Conservation (phyloP, 2,113 vertebrate species). For the Nycticorax nycticorax region DNA sequence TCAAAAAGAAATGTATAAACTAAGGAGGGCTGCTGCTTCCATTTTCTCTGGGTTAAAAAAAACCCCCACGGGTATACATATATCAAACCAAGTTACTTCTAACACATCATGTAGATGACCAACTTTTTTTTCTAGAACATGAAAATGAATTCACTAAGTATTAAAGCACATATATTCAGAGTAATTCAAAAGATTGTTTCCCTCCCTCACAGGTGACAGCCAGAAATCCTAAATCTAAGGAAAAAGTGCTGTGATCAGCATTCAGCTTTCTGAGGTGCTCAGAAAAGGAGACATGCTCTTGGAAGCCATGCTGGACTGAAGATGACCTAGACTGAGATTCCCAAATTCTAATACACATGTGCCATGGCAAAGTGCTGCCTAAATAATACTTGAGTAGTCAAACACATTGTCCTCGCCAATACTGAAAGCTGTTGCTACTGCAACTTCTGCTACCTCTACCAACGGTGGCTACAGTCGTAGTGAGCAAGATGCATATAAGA, state of each 20-base stretch:
- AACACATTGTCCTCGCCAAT: not conserved
- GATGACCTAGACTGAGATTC: not conserved
- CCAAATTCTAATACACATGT: not conserved
- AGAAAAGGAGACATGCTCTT: not conserved
- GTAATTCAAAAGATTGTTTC: not conserved
- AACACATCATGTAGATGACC: not conserved
- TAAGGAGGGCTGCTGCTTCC: not conserved
- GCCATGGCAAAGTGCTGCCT: not conserved
- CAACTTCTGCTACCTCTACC: not conserved
- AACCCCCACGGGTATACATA: not conserved
- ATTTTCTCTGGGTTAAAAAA: not conserved
- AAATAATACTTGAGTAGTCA: not conserved
- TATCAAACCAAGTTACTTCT: not conserved
- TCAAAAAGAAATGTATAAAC: not conserved
- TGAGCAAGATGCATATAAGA: not conserved
- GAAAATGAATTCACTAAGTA: not conserved
- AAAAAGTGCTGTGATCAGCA: not conserved
- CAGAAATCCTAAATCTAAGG: not conserved
- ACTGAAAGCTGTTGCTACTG: not conserved
- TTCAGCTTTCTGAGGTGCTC: not conserved
- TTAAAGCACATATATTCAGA: not conserved
- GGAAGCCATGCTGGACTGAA: not conserved
- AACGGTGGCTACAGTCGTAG: not conserved
- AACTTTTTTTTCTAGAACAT: not conserved
- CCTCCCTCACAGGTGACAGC: not conserved